Base-by-base conservation (phyloP, 2,113 vertebrate genomes). In the Misgurnus anguillicaudatus region DNA sequence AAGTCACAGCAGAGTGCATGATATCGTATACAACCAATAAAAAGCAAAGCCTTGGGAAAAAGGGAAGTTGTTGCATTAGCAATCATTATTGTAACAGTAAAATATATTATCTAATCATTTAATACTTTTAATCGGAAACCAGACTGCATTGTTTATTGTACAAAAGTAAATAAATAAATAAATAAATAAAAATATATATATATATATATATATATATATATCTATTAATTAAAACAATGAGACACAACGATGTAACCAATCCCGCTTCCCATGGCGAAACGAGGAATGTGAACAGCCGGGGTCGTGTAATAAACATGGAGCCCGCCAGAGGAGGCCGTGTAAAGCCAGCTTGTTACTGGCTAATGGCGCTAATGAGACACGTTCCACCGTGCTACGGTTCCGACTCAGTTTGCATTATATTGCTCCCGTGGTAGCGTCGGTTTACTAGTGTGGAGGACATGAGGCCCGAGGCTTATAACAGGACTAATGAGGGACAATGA, bases 261-360 rank as follows among this genome's bases (percentile, higher is more conserved):
- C 84, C 83, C 77, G 81, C 81, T 78, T 88, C 85, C 87, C 82
- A 85, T 91, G 90, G 64, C 42, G 60, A 92, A 92, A 81, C 82
- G 83, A 89, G 91, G 90, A 93, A 92, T 92, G 88, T 69, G 77
- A 87, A 83, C 87, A 85, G 84, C 83, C 85, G 85, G 89, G 74
- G 85, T 81, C 87, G 82, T 89, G 90, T 91, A 91, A 88, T 85
- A 83, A 86, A 60, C 70, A 84, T 83, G 85, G 86, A 87, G 87
- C 85, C 85, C 83, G 86, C 86, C 86, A 75, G 85, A 86, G 88
- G 87, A 88, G 85, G 72, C 65, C 39, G 11, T 39, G 63, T 88
- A 89, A 91, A 87, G 80, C 80, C 84, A 92, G 89, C 87, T 89
- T 86, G 82, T 92, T 90, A 92, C 86, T 87, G 80, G 84, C 85